Conservation (phyloP, 2,888 invertebrate species). For the Halocaridina rubra region DNA sequence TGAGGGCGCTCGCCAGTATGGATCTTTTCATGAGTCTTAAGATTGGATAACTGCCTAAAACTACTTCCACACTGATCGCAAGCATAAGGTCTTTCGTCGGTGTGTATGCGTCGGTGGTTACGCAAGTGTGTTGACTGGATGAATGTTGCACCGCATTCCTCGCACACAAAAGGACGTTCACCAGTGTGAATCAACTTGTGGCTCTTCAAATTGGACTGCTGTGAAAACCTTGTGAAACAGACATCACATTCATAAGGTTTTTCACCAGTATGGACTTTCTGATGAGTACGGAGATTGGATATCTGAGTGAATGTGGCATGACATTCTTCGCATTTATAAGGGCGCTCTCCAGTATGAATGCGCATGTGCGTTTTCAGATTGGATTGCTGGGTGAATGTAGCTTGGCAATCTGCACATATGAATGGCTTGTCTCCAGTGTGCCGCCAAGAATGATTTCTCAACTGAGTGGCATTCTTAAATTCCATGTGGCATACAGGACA, state of each 20-base stretch:
- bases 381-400: conserved; percentile 60
- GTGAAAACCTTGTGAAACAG: conserved; percentile 59
- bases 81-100: conserved; percentile 60
- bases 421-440: conserved; percentile 62
- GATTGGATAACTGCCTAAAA: conserved; percentile 61
- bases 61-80: conserved; percentile 61
- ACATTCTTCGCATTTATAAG: conserved; percentile 57
- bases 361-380: conserved; percentile 62
- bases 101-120: conserved; percentile 61
- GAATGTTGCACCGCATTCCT: conserved; percentile 57
- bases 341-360: conserved; percentile 62
- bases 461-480: conserved; percentile 58
- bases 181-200: conserved; percentile 62
- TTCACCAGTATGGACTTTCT: conserved; percentile 61
- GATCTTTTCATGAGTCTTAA: conserved; percentile 63
- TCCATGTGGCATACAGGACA: conserved; percentile 48
- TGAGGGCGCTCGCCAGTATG: conserved; percentile 61
- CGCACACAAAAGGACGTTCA: conserved; percentile 61
- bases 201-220: conserved; percentile 61
- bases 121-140: conserved; percentile 60
- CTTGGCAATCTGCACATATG: conserved; percentile 55
- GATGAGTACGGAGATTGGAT: conserved; percentile 60
- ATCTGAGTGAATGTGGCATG: conserved; percentile 62
- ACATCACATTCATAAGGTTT: conserved; percentile 63
- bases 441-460: conserved; percentile 61